phyloP scores from a whole-genome alignment of 2,113 vertebrate genomes.

The Thunnus thynnus region DNA sequence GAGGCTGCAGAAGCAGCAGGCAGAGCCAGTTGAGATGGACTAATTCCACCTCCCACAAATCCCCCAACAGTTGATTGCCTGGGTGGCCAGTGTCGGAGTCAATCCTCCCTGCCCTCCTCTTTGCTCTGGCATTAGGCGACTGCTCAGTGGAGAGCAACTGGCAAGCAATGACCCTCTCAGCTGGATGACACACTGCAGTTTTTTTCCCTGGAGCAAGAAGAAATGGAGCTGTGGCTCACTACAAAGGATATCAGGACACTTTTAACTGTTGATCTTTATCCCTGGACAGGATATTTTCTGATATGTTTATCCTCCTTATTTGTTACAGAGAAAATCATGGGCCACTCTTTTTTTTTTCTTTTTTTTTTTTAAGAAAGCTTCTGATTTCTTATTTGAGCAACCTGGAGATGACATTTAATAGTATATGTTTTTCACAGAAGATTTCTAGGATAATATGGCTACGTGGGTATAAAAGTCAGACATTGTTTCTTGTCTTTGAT shows the following conservation, averaged over 20 bases:
- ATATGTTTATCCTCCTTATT: conserved; percentile 57
- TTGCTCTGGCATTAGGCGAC: conserved; percentile 75
- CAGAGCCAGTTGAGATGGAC: conserved; percentile 73
- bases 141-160: conserved; percentile 79
- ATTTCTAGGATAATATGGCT: conserved; percentile 1
- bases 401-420: conserved; percentile 3
- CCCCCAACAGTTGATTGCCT: conserved; percentile 81
- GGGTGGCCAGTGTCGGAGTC: conserved; percentile 79
- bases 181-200: conserved; percentile 73
- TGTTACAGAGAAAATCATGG: conserved; percentile 34
- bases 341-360: neutral
- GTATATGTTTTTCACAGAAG: neutral
- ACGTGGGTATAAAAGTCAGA: neutral
- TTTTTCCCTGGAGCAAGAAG: conserved; percentile 63
- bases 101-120: conserved; percentile 78
- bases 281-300: conserved; percentile 39
- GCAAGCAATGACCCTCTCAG: conserved; percentile 79
- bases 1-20: conserved; percentile 65
- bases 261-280: conserved; percentile 65
- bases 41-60: conserved; percentile 81
- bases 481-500: conserved; percentile 28
- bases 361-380: neutral
- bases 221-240: conserved; percentile 68
- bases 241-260: conserved; percentile 59
- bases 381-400: conserved; percentile 3